Percentiles rank a stretch among this genome's conserved stretches.
Evolutionary conservation across 2,113 vertebrate species (phyloP).

Genomic region (Chauna torquata): DNA sequence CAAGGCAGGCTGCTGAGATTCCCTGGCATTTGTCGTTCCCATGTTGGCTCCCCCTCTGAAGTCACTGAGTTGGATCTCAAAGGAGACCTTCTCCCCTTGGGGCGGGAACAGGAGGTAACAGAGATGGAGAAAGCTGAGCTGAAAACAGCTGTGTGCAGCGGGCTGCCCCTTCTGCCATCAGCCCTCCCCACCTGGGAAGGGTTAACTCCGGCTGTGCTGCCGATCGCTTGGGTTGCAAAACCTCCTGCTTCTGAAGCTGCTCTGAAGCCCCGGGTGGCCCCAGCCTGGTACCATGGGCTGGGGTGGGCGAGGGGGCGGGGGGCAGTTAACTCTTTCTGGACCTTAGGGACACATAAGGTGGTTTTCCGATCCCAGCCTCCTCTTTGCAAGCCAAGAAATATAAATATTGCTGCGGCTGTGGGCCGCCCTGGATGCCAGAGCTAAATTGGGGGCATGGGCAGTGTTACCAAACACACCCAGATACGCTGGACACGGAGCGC

Average conservation of each 20-base stretch:
- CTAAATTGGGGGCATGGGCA: not conserved
- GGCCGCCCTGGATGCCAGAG: not conserved
- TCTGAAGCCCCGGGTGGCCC: not conserved
- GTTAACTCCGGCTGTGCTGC: not conserved
- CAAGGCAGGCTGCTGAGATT: not conserved
- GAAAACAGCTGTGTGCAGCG: not conserved
- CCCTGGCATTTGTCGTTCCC: not conserved
- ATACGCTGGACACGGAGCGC: rapidly evolving
- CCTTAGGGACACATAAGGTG: not conserved
- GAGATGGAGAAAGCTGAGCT: not conserved
- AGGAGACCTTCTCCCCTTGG: not conserved
- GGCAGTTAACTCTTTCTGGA: not conserved
- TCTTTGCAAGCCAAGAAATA: not conserved
- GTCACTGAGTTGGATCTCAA: rapidly evolving
- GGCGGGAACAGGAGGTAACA: not conserved
- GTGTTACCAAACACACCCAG: not conserved
- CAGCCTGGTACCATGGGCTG: not conserved
- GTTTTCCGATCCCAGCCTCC: not conserved
- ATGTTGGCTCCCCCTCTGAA: not conserved
- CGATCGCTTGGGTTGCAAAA: not conserved
- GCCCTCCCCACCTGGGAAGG: not conserved
- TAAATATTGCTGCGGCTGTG: rapidly evolving
- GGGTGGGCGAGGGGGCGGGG: not conserved
- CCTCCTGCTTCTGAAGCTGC: not conserved
- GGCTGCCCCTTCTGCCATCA: not conserved